Evolutionary conservation across 2,797 vertebrate genomes (phyloP).

Genomic region (Semaprochilodus insignis): DNA sequence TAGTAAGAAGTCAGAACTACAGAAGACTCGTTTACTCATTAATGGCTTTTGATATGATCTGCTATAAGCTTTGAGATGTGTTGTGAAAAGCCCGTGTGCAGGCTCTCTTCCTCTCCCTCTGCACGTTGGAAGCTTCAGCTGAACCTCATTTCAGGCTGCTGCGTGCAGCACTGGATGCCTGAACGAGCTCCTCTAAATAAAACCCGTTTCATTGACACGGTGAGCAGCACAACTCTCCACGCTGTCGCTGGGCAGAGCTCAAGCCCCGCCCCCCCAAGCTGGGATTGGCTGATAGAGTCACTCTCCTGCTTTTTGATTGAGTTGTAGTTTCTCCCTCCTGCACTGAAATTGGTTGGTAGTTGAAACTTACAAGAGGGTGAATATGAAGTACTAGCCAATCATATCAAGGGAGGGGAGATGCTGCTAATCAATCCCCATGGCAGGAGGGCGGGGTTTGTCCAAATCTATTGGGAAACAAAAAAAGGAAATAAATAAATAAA

Average conservation of each 20-base stretch:
- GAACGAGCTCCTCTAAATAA: slow-evolving; percentile 25
- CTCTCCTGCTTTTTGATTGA: not conserved
- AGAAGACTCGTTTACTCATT: not conserved
- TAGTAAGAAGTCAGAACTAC: too few relatives aligned
- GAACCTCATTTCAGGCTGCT: slow-evolving; percentile 12
- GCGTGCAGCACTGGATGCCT: not conserved
- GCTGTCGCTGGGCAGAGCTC: slow-evolving; percentile 27
- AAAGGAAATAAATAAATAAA: not conserved
- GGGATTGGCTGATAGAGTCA: not conserved
- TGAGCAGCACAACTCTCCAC: slow-evolving; percentile 20
- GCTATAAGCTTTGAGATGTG: not conserved
- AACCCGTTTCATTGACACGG: slow-evolving; percentile 17
- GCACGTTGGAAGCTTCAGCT: slow-evolving; percentile 1
- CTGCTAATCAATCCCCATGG: not conserved
- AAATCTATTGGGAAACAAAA: not conserved
- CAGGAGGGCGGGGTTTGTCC: not conserved
- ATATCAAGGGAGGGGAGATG: not conserved
- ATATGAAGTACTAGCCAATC: not conserved
- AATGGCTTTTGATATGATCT: not conserved
- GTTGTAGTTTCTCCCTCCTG: not conserved
- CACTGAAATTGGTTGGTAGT: not conserved
- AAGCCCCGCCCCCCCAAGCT: not conserved
- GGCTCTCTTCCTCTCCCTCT: not conserved
- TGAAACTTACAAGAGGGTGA: not conserved
- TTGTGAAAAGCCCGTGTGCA: not conserved